Evolutionary conservation across 2,113 vertebrate species (phyloP), one percentile per base, ranked within the genome.

Genomic region (Anolis carolinensis): DNA sequence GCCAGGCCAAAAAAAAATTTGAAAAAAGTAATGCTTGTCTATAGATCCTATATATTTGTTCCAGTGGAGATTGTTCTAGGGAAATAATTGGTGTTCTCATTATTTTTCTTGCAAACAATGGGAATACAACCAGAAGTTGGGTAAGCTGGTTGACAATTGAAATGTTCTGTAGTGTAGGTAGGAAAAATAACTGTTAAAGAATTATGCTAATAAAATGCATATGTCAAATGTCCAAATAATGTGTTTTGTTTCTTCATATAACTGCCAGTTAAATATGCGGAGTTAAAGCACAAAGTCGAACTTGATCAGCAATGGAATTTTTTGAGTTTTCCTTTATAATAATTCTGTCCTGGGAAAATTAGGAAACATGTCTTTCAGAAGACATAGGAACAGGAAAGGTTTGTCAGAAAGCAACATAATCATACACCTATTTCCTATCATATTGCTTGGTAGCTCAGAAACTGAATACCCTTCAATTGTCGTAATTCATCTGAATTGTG

Each of bases 31-130:
- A 81, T 36, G 30, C 70, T 73, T 86, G 68, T 86, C 68, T 86
- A 50, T 36, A 63, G 48, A 25, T 21, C 73, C 30, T 74, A n/a
- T 73, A 80, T 34, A 74, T 86, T 80, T 50, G 21, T 52, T 81
- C 39, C 62, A 36, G 39, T 74, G 39, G 59, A 81, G 78, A 63
- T 75, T 65, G 59, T 52, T 78, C 39, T 74, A 65, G 21, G 36
- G 70, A 81, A 81, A 81, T 81, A 86, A 86, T 74, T 86, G 78
- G 59, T 34, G 39, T 74, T 81, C 59, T 86, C 71, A 75, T 86
- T 86, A 86, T 86, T 74, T 65, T 86, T 62, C 62, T 39, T 75
- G 70, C 27, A 81, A 81, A 74, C 74, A 50, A 52, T 62, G 20
- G 63, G 59, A 74, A 80, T 50, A 52, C 67, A 74, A 86, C 74